Base-by-base conservation (phyloP, 1,140 invertebrate species). In the Drosophila persimilis region DNA sequence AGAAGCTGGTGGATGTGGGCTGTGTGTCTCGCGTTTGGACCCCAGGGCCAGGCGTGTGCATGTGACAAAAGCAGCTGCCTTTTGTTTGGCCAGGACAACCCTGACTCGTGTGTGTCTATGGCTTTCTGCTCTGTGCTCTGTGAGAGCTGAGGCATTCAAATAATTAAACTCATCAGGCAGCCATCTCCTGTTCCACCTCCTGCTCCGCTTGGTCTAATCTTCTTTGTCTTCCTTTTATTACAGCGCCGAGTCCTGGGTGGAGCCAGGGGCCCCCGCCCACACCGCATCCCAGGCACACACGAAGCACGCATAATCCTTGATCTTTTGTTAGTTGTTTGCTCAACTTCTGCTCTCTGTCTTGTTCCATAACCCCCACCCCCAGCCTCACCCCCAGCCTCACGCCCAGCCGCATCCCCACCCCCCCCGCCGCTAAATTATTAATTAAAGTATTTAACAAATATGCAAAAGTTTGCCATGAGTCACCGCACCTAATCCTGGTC, bases 371-470 rank as follows among this genome's bases (percentile, higher is more conserved):
- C 9, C 9, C 8, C 50, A 15, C 1, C 3, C 11, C 17, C 1
- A 7, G 24, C 31, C 8, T n/a, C 9, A 8, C 50, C 3, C 2
- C 1, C 11, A 15, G 15, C 17, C 1, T n/a, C 9, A 8, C 50
- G 5, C 2, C 1, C 4, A 20, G 0, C 24, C 9, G 15, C 50
- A 29, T 1, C 2, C 11, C 17, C 1, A 11, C 24, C 31, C 8
- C 8, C 20, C 7, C 29, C n/a, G 13, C 20, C 56, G 66, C 83
- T 86, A 88, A 85, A 85, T 86, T 86, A 85, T 85, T 85, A 85
- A 85, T 85, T 85, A 85, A 85, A 85, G 77, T 85, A 85, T 85
- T 85, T 85, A 85, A 80, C 81, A 85, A 85, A 85, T 80, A 85
- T 86, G 80, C 80, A 75, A 86, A 81, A 81, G 83, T 81, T 86